phyloP scores from a whole-genome alignment of 2,888 invertebrate species.

The Synanthedon formicaeformis region DNA sequence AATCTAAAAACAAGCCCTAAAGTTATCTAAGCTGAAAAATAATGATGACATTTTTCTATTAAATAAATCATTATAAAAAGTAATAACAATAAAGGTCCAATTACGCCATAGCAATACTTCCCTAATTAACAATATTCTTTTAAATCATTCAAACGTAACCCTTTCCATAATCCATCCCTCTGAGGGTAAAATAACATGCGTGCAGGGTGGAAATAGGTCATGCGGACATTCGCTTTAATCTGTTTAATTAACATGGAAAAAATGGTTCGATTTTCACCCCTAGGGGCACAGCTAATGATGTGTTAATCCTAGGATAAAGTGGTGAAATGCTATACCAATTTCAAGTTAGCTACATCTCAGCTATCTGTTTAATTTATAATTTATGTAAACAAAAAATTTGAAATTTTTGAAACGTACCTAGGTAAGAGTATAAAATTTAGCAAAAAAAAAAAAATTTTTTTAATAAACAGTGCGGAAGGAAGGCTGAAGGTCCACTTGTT shows the following conservation, averaged over 20 bases:
- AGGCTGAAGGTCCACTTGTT: too few species aligned
- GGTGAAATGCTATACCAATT: neutral
- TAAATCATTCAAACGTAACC: slow-evolving; percentile 41
- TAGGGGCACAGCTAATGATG: slow-evolving; percentile 45
- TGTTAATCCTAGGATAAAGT: slow-evolving; percentile 34
- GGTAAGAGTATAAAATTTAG: too few species aligned
- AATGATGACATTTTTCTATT: too few species aligned
- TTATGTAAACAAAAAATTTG: too few species aligned
- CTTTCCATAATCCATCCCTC: slow-evolving; percentile 11
- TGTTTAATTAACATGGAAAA: slow-evolving; percentile 62
- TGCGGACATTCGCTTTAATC: slow-evolving; percentile 49
- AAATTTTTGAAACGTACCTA: too few species aligned
- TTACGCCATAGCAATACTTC: slow-evolving; percentile 42
- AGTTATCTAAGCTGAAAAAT: too few species aligned
- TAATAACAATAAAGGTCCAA: slow-evolving; percentile 25
- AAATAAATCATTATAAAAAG: too few species aligned
- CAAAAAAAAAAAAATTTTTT: too few species aligned
- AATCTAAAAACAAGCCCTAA: too few species aligned
- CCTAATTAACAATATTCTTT: slow-evolving; percentile 57
- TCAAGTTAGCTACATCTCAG: neutral
- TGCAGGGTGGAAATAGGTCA: slow-evolving; percentile 60
- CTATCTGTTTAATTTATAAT: too few species aligned
- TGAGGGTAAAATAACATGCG: slow-evolving; percentile 32
- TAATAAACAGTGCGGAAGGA: too few species aligned
- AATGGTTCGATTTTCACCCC: slow-evolving; percentile 55